Evolutionary conservation across 2,113 vertebrate genomes (phyloP).

Genomic region (Gadus chalcogrammus): DNA sequence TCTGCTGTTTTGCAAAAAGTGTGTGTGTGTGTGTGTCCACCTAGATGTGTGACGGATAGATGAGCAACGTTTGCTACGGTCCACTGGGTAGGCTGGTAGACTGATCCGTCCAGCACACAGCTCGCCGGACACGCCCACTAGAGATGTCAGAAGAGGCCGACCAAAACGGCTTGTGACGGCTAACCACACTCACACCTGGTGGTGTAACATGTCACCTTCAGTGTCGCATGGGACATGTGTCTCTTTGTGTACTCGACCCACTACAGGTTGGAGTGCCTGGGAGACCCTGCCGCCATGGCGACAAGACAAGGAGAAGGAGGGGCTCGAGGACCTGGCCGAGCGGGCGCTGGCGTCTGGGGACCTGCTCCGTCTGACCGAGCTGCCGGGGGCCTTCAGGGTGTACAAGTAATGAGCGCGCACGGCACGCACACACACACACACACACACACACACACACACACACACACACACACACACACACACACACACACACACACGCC

Average conservation of each 20-base stretch:
- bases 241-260: not conserved
- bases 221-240: not conserved
- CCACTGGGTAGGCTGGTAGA: too few relatives aligned
- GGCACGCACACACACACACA: not conserved
- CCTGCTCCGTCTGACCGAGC: conserved; percentile 54
- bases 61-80: too few relatives aligned
- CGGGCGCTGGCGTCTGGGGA: conserved; percentile 58
- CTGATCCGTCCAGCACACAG: too few relatives aligned
- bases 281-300: conserved; percentile 54
- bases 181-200: too few relatives aligned
- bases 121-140: too few relatives aligned
- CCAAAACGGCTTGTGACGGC: too few relatives aligned
- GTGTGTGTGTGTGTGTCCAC: too few relatives aligned
- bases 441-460: not conserved
- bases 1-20: too few relatives aligned
- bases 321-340: conserved; percentile 53
- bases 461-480: not conserved
- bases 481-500: not conserved
- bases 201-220: not conserved
- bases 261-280: conserved; percentile 60
- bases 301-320: conserved; percentile 51
- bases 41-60: too few relatives aligned
- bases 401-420: conserved; percentile 59
- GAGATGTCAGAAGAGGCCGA: too few relatives aligned
- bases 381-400: conserved; percentile 70